phyloP scores from a whole-genome alignment of 2,888 invertebrate genomes.

The Encarsia formosa region DNA sequence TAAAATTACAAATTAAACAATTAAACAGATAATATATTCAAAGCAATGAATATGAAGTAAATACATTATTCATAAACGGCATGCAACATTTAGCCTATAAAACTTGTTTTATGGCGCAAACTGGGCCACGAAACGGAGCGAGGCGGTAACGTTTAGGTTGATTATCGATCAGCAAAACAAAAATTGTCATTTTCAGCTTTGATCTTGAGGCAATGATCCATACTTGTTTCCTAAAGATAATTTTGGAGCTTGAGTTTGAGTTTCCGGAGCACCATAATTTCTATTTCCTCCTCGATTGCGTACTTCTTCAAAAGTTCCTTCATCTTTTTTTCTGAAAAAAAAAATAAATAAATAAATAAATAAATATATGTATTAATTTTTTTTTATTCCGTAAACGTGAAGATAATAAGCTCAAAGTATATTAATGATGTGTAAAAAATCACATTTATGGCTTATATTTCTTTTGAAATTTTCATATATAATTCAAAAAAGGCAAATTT shows the following conservation, averaged over 20 bases:
- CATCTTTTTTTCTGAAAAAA: conserved; percentile 51
- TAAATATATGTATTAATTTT: no score
- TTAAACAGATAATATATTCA: conserved; percentile 17
- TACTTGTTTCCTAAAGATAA: conserved; percentile 63
- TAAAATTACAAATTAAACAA: no score
- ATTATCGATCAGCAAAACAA: conserved; percentile 36
- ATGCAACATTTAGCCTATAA: conserved; percentile 32
- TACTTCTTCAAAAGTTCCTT: conserved; percentile 60
- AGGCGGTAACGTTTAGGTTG: conserved; percentile 45
- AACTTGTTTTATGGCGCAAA: conserved; percentile 40
- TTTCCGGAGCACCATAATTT: conserved; percentile 52
- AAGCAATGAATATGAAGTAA: conserved; percentile 12
- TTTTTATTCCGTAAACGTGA: no score
- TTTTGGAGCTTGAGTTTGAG: conserved; percentile 54
- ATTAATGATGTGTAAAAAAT: no score
- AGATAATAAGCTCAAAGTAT: no score
- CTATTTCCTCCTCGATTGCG: conserved; percentile 56
- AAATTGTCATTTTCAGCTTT: conserved; percentile 50
- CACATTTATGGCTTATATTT: no score
- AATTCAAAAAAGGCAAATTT: no score
- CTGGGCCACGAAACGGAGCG: conserved; percentile 47
- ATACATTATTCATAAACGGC: conserved; percentile 24
- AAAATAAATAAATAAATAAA: no score
- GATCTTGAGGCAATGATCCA: conserved; percentile 59
- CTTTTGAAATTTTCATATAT: no score